Conservation (phyloP, 2,888 invertebrate species). For the Ceratothoa steindachneri region DNA sequence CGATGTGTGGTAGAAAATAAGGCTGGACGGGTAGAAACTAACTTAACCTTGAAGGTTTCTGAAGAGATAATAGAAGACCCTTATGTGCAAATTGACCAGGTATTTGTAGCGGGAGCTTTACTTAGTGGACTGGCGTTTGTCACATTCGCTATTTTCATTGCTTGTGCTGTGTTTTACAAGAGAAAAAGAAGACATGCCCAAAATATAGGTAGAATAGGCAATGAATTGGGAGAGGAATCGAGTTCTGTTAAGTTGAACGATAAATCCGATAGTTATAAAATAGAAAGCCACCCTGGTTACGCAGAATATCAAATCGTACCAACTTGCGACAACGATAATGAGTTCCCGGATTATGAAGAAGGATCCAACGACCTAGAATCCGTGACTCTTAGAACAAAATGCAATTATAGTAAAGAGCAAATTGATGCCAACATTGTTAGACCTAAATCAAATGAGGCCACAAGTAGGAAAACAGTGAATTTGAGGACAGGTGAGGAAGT, state of each 20-base stretch:
- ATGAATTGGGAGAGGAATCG: not conserved
- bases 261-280: not conserved
- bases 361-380: not conserved
- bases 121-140: conserved; percentile 34
- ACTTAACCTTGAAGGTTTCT: conserved; percentile 63
- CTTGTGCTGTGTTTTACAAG: conserved; percentile 22
- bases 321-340: conserved; percentile 24
- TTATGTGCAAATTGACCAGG: conserved; percentile 39
- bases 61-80: conserved; percentile 36
- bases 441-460: no score
- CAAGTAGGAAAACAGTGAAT: no score
- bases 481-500: not conserved
- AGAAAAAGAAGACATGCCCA: conserved; percentile 22
- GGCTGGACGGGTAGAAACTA: conserved; percentile 73
- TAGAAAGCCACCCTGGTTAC: conserved; percentile 11
- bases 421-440: not conserved
- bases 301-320: conserved; percentile 40
- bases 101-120: conserved; percentile 39
- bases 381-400: not conserved
- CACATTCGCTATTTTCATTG: conserved; percentile 17
- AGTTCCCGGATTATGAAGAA: not conserved
- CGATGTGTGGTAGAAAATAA: conserved; percentile 72
- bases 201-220: not conserved
- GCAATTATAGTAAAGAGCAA: not conserved
- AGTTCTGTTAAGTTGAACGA: not conserved